Conservation (phyloP, 2,113 vertebrate genomes). For the Numenius arquata region DNA sequence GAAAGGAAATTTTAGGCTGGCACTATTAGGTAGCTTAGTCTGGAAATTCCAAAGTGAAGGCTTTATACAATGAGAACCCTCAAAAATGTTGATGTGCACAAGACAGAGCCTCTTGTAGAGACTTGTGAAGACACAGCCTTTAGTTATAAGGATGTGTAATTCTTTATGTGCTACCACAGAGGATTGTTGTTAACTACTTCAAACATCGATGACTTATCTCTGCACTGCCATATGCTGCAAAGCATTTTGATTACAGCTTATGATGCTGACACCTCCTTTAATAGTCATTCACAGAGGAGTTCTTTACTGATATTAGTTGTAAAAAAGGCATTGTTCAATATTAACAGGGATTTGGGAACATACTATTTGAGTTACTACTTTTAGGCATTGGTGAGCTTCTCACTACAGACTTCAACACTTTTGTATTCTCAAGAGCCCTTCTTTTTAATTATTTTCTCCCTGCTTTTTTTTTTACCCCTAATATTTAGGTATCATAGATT, state of each 20-base stretch:
- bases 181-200: background rate
- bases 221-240: background rate
- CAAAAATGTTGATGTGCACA: background rate
- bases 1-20: background rate
- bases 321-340: background rate
- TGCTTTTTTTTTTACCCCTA: background rate
- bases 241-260: background rate
- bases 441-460: background rate
- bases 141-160: background rate
- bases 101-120: background rate
- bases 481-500: background rate
- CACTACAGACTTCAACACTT: background rate
- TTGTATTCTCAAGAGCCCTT: background rate
- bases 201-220: background rate
- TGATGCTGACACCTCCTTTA: background rate
- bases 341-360: background rate
- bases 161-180: background rate
- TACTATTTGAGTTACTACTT: background rate
- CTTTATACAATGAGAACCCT: background rate
- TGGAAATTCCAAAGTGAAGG: background rate
- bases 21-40: background rate
- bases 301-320: background rate
- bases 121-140: background rate
- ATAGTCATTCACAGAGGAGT: background rate
- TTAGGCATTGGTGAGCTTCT: background rate